Evolutionary conservation across 2,797 vertebrate species (phyloP).

Genomic region (Bufotes viridis): DNA sequence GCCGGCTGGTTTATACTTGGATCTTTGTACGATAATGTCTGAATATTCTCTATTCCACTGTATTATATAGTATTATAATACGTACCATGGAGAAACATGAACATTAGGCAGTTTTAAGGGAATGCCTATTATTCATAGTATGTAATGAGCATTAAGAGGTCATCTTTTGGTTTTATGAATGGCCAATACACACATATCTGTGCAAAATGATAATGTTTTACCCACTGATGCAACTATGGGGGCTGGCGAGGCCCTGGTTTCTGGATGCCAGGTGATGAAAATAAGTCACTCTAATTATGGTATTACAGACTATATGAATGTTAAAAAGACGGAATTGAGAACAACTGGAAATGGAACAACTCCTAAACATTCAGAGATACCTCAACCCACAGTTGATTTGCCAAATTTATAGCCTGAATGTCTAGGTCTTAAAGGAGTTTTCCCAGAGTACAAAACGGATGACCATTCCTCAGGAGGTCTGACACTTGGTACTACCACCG

Average conservation of each 20-base stretch:
- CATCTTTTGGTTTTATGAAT: neutral
- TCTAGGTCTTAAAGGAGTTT: too few species aligned
- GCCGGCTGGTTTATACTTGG: too few species aligned
- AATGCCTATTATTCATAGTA: neutral
- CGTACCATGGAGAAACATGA: neutral
- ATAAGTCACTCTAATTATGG: neutral
- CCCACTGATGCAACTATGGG: neutral
- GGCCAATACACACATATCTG: neutral
- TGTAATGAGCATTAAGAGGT: neutral
- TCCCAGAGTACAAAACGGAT: too few species aligned
- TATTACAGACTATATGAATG: neutral
- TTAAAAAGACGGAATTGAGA: neutral
- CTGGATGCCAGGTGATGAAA: neutral
- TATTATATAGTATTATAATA: neutral
- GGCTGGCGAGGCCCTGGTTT: too few species aligned
- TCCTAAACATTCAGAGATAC: neutral
- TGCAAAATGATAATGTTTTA: neutral
- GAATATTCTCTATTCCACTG: neutral
- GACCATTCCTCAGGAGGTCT: too few species aligned
- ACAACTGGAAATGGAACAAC: too few species aligned
- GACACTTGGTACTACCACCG: too few species aligned
- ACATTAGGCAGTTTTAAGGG: neutral
- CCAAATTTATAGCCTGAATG: neutral
- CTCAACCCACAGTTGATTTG: neutral
- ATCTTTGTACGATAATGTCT: neutral